Evolutionary conservation across 92 coral and sea anemone genomes (phyloP), one percentile per base, ranked within the genome.

Genomic region (Micromussa lordhowensis): DNA sequence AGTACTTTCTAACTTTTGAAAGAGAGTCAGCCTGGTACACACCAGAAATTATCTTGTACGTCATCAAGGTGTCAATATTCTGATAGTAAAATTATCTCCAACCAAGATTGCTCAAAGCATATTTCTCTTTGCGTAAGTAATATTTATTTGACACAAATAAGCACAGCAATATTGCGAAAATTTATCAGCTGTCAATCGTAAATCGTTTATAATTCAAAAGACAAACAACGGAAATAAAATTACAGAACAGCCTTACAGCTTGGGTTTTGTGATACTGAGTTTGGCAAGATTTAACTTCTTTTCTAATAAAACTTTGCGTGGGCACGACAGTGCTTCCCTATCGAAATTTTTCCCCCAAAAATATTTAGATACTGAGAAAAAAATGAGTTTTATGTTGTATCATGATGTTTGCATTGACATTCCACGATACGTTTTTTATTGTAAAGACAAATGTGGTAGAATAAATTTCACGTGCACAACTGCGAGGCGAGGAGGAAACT

Each of bases 81-180:
- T 4, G 68, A 51, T 49, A 49, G 29, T 17, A 51, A 70, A 28
- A 69, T 34, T 51, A 48, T 21, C 64, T 51, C 29, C 22, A 44
- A 66, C n/a, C 32, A 0, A 26, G 76, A 82, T 26, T 36, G 36
- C 75, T 29, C 57, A 63, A n/a, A 68, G 24, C 40, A 36, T 68
- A 38, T 82, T 36, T 82, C 34, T 82, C 76, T 82, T 82, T 82
- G 49, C 76, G 21, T 64, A 81, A 63, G 85, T n/a, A 63, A 81
- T 81, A 17, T 40, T 82, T 22, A 68, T 82, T 82, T 82, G 26
- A 64, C 85, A 44, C 61, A 24, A 28, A 64, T 64, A n/a, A 58
- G 64, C 26, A 18, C 1, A 19, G 30, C 22, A 75, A 77, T 75
- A 75, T 58, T 74, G 54, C 36, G 22, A 38, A 74, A 73, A 32